These are phyloP conservation scores for Muntiacus reevesi DNA, from an alignment of 2,113 vertebrate genomes.

Conservation along the genomic window DNA sequence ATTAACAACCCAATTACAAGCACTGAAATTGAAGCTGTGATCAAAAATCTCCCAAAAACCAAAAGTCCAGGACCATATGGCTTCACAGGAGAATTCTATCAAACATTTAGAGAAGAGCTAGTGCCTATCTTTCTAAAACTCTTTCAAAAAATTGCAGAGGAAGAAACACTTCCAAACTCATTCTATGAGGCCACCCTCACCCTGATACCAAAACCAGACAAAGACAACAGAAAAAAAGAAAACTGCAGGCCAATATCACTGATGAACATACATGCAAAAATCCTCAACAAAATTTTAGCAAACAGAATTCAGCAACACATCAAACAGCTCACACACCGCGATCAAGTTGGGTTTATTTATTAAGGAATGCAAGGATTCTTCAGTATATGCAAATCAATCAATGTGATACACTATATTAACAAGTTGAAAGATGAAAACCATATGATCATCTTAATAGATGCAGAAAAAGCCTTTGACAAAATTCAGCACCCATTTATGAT, in stretches of 20 bases:
- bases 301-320: neutral
- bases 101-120: neutral
- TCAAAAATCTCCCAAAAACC: neutral
- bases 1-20: neutral
- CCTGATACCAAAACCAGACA: neutral
- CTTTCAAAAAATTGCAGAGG: neutral
- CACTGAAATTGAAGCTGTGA: neutral
- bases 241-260: neutral
- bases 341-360: neutral
- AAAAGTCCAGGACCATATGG: neutral
- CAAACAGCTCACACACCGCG: neutral
- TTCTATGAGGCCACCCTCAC: neutral
- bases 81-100: neutral
- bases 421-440: neutral
- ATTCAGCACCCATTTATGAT: neutral
- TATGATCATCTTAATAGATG: neutral
- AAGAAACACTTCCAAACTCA: neutral
- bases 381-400: neutral
- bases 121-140: neutral
- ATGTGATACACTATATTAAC: neutral
- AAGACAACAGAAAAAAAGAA: neutral
- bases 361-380: neutral
- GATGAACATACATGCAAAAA: neutral
- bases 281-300: neutral
- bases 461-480: neutral